Percentiles rank a stretch among this genome's conserved stretches.
Conservation (phyloP, 2,113 vertebrate species). For the Echinops telfairi region DNA sequence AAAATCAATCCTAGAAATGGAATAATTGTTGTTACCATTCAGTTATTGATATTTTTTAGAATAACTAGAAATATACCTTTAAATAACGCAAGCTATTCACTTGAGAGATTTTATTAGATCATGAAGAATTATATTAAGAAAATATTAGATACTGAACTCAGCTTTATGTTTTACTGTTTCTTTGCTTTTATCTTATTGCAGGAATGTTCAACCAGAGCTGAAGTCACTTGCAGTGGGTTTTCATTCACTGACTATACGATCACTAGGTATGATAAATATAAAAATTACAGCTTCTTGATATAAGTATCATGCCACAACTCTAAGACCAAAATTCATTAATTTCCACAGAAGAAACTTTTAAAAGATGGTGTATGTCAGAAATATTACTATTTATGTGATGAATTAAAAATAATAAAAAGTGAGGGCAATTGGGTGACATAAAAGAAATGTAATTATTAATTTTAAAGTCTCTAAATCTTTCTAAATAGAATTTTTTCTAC, state of each 20-base stretch:
- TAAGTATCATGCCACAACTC: neutral
- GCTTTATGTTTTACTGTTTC: slow-evolving; percentile 23
- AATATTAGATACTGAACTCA: neutral
- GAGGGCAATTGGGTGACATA: neutral
- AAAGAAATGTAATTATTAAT: neutral
- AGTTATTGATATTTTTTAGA: neutral
- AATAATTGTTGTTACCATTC: neutral
- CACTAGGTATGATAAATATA: slow-evolving; percentile 88
- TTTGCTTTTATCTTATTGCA: slow-evolving; percentile 83
- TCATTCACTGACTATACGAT: slow-evolving; percentile 86
- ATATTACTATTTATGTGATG: neutral
- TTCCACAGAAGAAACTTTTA: neutral
- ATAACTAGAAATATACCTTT: slow-evolving; percentile 20
- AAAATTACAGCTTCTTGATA: neutral
- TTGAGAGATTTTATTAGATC: neutral
- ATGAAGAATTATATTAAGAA: slow-evolving; percentile 5
- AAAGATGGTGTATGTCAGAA: neutral
- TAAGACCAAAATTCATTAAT: neutral
- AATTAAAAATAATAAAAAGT: slow-evolving; percentile 16
- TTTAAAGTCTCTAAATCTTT: neutral
- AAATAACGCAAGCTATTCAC: neutral
- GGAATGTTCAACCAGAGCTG: slow-evolving; percentile 92
- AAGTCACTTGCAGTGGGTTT: slow-evolving; percentile 95
- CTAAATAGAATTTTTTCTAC: neutral
- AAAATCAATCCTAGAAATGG: neutral